These are phyloP conservation scores for Onychostoma macrolepis DNA, from an alignment of 2,113 vertebrate genomes.

Conservation along the genomic window DNA sequence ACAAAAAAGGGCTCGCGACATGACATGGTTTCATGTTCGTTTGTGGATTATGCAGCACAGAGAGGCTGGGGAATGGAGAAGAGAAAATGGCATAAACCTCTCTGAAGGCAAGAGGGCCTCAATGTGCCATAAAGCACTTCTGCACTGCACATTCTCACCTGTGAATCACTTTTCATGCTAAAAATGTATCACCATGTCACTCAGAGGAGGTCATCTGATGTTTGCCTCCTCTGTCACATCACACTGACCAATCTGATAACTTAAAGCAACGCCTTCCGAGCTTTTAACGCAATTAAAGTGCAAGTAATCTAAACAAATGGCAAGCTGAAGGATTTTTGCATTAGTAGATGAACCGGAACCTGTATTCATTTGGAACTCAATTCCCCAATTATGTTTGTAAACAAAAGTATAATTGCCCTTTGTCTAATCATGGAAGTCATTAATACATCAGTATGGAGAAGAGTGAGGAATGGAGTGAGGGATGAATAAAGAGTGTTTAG, in stretches of 20 bases:
- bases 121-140: neutral
- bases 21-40: conserved; percentile 25
- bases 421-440: conserved; percentile 78
- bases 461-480: conserved; percentile 43
- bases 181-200: neutral
- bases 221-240: conserved; percentile 21
- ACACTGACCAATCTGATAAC: conserved; percentile 50
- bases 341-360: conserved; percentile 79
- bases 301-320: conserved; percentile 64
- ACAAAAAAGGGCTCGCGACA: conserved; percentile 31
- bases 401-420: conserved; percentile 83
- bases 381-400: conserved; percentile 80
- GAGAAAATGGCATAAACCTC: neutral
- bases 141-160: neutral
- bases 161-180: neutral
- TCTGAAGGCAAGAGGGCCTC: neutral
- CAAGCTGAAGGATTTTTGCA: conserved; percentile 73
- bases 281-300: conserved; percentile 78
- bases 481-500: conserved; percentile 48
- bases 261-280: conserved; percentile 68
- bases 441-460: conserved; percentile 49
- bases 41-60: conserved; percentile 7
- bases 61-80: neutral
- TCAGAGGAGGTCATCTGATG: conserved; percentile 25
- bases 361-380: conserved; percentile 80